Evolutionary conservation across 2,797 vertebrate species (phyloP).

Genomic region (Simalia tracyae): DNA sequence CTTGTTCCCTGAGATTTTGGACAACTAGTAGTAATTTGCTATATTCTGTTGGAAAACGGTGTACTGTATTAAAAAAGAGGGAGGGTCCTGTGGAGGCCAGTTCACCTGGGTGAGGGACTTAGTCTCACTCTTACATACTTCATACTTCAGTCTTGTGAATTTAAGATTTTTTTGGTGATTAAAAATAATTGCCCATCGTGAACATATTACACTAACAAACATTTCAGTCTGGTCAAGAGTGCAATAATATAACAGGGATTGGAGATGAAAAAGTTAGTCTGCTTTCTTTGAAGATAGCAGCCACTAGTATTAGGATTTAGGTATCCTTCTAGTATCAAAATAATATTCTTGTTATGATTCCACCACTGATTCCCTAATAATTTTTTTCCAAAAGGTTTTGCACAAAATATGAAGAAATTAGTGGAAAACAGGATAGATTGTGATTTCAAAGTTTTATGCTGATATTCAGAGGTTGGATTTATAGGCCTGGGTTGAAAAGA

Average conservation of each 20-base stretch:
- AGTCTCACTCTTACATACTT: slow-evolving; percentile 59
- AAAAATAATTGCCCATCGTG: slow-evolving; percentile 68
- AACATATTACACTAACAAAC: slow-evolving; percentile 42
- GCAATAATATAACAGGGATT: slow-evolving; percentile 50
- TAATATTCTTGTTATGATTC: neutral
- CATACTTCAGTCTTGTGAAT: slow-evolving; percentile 61
- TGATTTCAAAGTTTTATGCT: slow-evolving; percentile 25
- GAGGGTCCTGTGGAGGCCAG: slow-evolving; percentile 53
- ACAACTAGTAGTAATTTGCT: slow-evolving; percentile 57
- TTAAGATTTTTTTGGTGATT: slow-evolving; percentile 59
- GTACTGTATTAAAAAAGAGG: slow-evolving; percentile 49
- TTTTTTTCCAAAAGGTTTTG: neutral
- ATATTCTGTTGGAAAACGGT: slow-evolving; percentile 56
- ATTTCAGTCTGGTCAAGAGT: slow-evolving; percentile 3
- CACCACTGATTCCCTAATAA: neutral
- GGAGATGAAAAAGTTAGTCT: slow-evolving; percentile 40
- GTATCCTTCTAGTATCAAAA: neutral
- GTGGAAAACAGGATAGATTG: neutral
- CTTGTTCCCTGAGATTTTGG: slow-evolving; percentile 29
- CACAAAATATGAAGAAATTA: neutral
- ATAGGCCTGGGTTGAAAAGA: neutral
- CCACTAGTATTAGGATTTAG: slow-evolving; percentile 3
- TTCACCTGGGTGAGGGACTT: slow-evolving; percentile 59
- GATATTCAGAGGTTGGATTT: neutral
- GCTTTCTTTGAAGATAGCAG: neutral